Evolutionary conservation across 2,888 invertebrate species (phyloP).

Genomic region (Suillia variegata): DNA sequence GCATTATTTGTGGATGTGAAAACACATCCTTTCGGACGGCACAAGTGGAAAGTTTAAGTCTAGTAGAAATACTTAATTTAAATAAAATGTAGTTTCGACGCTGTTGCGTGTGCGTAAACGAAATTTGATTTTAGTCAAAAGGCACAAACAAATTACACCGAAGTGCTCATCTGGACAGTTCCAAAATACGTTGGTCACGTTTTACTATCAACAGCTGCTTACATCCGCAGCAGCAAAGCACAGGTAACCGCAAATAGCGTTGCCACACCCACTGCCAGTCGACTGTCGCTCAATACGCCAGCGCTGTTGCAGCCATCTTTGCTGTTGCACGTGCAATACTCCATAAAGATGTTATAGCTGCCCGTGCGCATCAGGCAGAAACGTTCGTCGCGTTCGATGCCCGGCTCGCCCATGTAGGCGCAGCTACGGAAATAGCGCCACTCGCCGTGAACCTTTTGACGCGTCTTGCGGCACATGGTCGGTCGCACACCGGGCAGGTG

Average conservation of each 20-base stretch:
- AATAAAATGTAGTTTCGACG: no score
- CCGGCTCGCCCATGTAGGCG: slow-evolving; percentile 89
- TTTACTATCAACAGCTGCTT: background rate
- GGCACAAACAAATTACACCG: no score
- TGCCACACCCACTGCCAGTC: slow-evolving; percentile 33
- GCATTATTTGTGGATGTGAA: no score
- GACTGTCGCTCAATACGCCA: slow-evolving; percentile 54
- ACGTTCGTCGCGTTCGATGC: slow-evolving; percentile 86
- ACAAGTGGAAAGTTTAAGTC: no score
- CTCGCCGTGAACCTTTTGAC: slow-evolving; percentile 88
- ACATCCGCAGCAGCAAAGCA: slow-evolving; percentile 30
- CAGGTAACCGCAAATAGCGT: slow-evolving; percentile 28
- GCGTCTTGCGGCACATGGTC: slow-evolving; percentile 88
- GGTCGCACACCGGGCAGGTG: slow-evolving; percentile 74
- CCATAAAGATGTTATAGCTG: slow-evolving; percentile 91
- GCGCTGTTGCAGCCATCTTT: slow-evolving; percentile 89
- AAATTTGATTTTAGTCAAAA: no score
- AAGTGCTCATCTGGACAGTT: background rate
- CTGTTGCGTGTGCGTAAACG: no score
- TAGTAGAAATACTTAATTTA: no score
- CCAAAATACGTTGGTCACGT: background rate
- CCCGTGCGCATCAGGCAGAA: slow-evolving; percentile 90
- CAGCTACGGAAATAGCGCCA: slow-evolving; percentile 89
- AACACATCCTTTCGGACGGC: no score
- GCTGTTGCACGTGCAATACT: slow-evolving; percentile 90